Base-by-base conservation (phyloP, 2,797 vertebrate genomes). In the Eulemur mongoz region DNA sequence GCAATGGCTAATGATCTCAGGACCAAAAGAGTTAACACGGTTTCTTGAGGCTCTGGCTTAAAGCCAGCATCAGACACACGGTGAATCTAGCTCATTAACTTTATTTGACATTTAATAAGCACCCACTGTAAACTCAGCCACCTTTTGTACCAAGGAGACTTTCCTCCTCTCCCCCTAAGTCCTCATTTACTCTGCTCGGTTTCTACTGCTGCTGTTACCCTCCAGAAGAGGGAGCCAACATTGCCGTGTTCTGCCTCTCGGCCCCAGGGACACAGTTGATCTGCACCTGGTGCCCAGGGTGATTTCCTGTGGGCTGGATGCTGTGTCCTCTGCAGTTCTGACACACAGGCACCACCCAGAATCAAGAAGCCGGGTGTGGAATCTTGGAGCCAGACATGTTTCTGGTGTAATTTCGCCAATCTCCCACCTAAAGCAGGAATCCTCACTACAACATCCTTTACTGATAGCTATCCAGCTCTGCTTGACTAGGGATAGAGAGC, bases 101-200 rank as follows among this genome's bases (percentile, higher is more conserved):
- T 86, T 92, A 92, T 95, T 87, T 91, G 95, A 76, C 82, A 89
- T 86, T 97, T 97, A 96, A 94, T 93, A 94, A 95, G 61, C 38
- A 90, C 79, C 54, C 73, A 84, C n/a, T 80, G n/a, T 86, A 91
- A 96, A 93, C 72, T 81, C 87, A 25, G 52, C 52, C 63, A 93
- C 73, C 78, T 97, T 96, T 82, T 57, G 22, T 7, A 85, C 52
- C 61, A 50, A 67, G 30, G 23, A 81, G 35, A 7, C 38, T 61
- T 83, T 61, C 35, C 22, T 65, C 50, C 18, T 65, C 7, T 61
- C 14, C 17, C 45, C 20, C 30, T 10, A 59, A 43, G 67, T 63
- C 54, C 13, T 91, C 54, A 20, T 52, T 89, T 54, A 83, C 43
- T 59, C 38, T 13, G 12, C 69, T 81, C 48, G 35, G n/a, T 65